phyloP scores from a whole-genome alignment of 2,888 invertebrate species.

The Dicyrtomina minuta region DNA sequence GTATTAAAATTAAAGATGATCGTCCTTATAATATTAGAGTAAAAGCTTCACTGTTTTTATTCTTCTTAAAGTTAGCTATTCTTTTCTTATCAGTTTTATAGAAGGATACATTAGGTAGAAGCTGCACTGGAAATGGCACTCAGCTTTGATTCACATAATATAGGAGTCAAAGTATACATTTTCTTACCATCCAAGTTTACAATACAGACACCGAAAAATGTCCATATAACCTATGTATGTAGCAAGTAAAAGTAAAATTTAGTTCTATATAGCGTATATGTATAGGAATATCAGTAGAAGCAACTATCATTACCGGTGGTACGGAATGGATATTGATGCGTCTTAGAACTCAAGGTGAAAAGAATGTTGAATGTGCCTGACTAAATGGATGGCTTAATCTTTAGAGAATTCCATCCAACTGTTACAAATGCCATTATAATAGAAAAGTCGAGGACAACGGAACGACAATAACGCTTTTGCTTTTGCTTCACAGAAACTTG shows the following conservation, averaged over 20 bases:
- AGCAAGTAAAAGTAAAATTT: too few relatives aligned
- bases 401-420: slow-evolving; percentile 28
- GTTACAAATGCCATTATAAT: slow-evolving; percentile 24
- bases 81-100: slow-evolving; percentile 13
- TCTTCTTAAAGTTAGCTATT: slow-evolving; percentile 7
- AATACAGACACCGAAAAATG: too few relatives aligned
- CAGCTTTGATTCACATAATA: too few relatives aligned
- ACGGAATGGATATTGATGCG: slow-evolving; percentile 21
- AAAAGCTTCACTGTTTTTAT: slow-evolving; percentile 5
- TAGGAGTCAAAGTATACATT: too few relatives aligned
- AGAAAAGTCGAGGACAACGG: slow-evolving; percentile 8
- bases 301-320: background rate
- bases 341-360: slow-evolving; percentile 11
- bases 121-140: too few relatives aligned
- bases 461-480: slow-evolving; percentile 22
- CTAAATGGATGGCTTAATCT: slow-evolving; percentile 32
- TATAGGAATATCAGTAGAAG: too few relatives aligned
- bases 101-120: slow-evolving; percentile 2
- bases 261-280: too few relatives aligned
- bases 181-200: too few relatives aligned
- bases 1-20: slow-evolving; percentile 3
- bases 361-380: slow-evolving; percentile 25
- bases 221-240: too few relatives aligned
- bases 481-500: too few relatives aligned
- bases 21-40: background rate